These are phyloP conservation scores for Nomada fabriciana DNA, from an alignment of 2,888 invertebrate species.

Conservation along the genomic window DNA sequence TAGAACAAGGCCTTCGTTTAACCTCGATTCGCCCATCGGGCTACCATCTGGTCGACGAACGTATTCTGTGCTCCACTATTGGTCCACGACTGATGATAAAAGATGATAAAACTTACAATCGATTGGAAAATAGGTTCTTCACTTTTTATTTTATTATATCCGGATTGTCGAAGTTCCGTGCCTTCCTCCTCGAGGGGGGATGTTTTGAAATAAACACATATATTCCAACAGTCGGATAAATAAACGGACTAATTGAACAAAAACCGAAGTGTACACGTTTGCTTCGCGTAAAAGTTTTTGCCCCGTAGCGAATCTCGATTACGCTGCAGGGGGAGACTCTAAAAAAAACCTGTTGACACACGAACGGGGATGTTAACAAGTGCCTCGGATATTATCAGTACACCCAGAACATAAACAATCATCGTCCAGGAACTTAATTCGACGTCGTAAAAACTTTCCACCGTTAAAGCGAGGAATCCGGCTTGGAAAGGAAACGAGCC, in stretches of 20 bases:
- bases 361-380: not conserved
- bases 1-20: slow-evolving; percentile 59
- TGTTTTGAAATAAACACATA: too few species aligned
- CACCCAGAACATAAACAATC: not conserved
- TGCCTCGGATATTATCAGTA: not conserved
- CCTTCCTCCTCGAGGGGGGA: too few species aligned
- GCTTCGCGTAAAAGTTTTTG: not conserved
- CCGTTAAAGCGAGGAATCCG: not conserved
- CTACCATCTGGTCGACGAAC: slow-evolving; percentile 61
- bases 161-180: too few species aligned
- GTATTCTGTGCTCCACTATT: slow-evolving; percentile 3
- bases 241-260: too few species aligned
- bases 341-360: not conserved
- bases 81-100: not conserved
- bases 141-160: too few species aligned
- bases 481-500: not conserved
- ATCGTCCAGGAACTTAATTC: not conserved
- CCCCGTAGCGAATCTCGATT: too few species aligned
- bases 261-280: too few species aligned
- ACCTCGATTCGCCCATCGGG: slow-evolving; percentile 64
- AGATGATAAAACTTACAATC: not conserved
- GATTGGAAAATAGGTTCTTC: too few species aligned
- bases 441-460: not conserved
- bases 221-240: too few species aligned
- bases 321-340: not conserved